Conservation (phyloP, 2,113 vertebrate genomes). For the Ardeotis arabs region DNA sequence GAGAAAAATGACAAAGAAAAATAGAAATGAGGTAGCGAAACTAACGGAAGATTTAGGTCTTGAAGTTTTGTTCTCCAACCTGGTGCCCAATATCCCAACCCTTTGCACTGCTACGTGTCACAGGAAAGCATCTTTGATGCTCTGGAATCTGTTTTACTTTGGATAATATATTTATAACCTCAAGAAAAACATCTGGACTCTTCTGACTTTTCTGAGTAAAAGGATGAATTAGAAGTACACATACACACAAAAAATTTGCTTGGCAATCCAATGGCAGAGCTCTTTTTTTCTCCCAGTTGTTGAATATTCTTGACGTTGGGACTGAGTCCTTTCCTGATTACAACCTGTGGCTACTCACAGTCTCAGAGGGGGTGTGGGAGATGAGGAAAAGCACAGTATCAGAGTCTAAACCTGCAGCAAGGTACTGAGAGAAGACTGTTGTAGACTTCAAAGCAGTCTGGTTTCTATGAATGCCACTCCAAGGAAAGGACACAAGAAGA, state of each 20-base stretch:
- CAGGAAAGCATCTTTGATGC: neutral
- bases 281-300: neutral
- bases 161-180: neutral
- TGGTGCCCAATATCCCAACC: accelerated
- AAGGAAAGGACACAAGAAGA: neutral
- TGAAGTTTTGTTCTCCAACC: neutral
- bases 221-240: neutral
- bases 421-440: neutral
- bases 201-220: neutral
- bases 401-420: neutral
- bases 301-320: neutral
- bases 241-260: neutral
- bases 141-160: neutral
- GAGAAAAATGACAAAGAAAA: neutral
- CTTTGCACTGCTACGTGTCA: neutral
- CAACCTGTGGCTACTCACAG: neutral
- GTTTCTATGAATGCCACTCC: neutral
- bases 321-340: neutral
- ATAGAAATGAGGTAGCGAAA: neutral
- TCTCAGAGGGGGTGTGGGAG: neutral
- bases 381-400: neutral
- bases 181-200: neutral
- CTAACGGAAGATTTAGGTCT: neutral
- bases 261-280: neutral
- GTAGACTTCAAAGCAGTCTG: neutral